These are phyloP conservation scores for Daboia siamensis DNA, from an alignment of 2,113 vertebrate species.

Conservation along the genomic window DNA sequence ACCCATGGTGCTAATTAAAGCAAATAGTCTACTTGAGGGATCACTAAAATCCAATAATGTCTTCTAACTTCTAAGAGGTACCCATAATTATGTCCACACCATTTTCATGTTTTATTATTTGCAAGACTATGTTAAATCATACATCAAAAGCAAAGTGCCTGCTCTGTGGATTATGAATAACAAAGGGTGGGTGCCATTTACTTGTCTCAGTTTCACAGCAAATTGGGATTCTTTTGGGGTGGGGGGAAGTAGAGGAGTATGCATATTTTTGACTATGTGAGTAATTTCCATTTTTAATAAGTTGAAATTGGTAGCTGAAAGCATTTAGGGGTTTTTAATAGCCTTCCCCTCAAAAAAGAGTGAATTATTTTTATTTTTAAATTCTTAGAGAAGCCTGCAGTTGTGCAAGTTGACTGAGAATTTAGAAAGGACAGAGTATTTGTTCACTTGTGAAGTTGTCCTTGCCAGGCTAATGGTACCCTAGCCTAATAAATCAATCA, in stretches of 20 bases:
- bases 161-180: background rate
- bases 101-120: background rate
- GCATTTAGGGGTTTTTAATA: background rate
- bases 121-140: background rate
- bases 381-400: background rate
- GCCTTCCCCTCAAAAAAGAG: background rate
- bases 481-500: background rate
- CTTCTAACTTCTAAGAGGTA: background rate
- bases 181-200: background rate
- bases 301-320: background rate
- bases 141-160: background rate
- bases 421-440: background rate
- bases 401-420: background rate
- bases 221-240: background rate
- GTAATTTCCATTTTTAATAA: background rate
- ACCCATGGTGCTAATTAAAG: background rate
- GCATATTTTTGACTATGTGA: background rate
- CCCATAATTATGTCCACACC: background rate
- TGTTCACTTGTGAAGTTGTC: background rate
- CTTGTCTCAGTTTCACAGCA: background rate
- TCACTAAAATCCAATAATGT: background rate
- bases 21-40: background rate
- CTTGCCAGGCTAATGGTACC: background rate
- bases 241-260: background rate
- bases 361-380: background rate